Base-by-base conservation (phyloP, 1,140 invertebrate genomes). In the Andrena cerasifolii region DNA sequence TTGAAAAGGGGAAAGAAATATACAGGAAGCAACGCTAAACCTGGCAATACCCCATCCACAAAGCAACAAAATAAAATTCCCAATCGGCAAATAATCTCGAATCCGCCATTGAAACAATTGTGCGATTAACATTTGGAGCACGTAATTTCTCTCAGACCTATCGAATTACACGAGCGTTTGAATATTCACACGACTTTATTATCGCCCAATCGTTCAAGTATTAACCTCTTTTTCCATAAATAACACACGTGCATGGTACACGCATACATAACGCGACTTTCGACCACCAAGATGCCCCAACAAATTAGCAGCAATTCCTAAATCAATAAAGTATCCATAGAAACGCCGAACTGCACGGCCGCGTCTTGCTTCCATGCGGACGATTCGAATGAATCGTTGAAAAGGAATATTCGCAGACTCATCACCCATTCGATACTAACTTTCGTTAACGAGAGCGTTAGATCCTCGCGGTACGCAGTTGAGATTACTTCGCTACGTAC, bases 401-500 rank as follows among this genome's bases (percentile, higher is more conserved):
- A n/a, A 49, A n/a, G 3, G 16, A n/a, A n/a, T 49, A 49, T 33
- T n/a, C 33, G 21, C 21, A 28, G 31, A 45, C 10, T 24, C 6
- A 16, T n/a, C 45, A 16, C 0, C 12, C 16, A 6, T 33, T 18
- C 28, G 1, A 66, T 28, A 24, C 3, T 21, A 26, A 40, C 6
- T 21, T 49, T n/a, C 6, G 3, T 14, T 18, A 36, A 67, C 2
- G 6, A 58, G n/a, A n/a, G n/a, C n/a, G n/a, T n/a, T n/a, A n/a
- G n/a, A n/a, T n/a, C n/a, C n/a, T n/a, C n/a, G n/a, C n/a, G 6
- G 28, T 24, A 58, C 63, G n/a, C 36, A 56, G 53, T n/a, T 7
- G 16, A 33, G 21, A 24, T 45, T 2, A 8, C 61, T 28, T 49
- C 12, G 33, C 26, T 70, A 85, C 84, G 51, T 91, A 95, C 95